phyloP scores from a whole-genome alignment of 2,113 vertebrate genomes.

The Nymphicus hollandicus region DNA sequence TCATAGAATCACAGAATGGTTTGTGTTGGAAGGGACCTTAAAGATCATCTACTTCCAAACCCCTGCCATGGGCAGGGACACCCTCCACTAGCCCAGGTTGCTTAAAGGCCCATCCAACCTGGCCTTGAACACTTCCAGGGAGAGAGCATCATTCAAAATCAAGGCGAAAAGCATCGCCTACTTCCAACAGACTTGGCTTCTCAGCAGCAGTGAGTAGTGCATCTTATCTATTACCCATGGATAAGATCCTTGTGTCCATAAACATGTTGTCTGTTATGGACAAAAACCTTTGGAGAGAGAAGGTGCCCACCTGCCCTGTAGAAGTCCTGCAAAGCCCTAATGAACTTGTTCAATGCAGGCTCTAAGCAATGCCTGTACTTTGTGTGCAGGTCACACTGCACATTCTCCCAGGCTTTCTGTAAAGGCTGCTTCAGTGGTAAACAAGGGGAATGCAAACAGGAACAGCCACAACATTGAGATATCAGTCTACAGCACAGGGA shows the following conservation, averaged over 20 bases:
- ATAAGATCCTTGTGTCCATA: neutral
- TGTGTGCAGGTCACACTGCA: too few relatives aligned
- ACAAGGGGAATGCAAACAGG: neutral
- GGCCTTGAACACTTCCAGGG: neutral
- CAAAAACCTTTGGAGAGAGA: neutral
- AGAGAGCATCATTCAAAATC: neutral
- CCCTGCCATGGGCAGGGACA: neutral
- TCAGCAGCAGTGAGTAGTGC: neutral
- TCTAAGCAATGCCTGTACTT: accelerated
- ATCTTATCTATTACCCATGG: neutral
- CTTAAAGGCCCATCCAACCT: neutral
- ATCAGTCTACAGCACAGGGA: neutral
- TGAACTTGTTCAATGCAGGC: neutral
- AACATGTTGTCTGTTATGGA: neutral
- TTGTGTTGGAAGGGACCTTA: neutral
- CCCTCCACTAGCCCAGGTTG: neutral
- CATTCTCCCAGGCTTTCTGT: neutral
- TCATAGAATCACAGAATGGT: accelerated
- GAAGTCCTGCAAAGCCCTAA: neutral
- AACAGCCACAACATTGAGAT: neutral
- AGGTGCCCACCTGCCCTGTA: neutral
- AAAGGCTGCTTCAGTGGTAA: neutral
- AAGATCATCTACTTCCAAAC: neutral
- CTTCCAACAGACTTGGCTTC: neutral
- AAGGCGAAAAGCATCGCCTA: accelerated